These are phyloP conservation scores for Trachelipus rathkii DNA, from an alignment of 1,140 invertebrate genomes.

Conservation along the genomic window DNA sequence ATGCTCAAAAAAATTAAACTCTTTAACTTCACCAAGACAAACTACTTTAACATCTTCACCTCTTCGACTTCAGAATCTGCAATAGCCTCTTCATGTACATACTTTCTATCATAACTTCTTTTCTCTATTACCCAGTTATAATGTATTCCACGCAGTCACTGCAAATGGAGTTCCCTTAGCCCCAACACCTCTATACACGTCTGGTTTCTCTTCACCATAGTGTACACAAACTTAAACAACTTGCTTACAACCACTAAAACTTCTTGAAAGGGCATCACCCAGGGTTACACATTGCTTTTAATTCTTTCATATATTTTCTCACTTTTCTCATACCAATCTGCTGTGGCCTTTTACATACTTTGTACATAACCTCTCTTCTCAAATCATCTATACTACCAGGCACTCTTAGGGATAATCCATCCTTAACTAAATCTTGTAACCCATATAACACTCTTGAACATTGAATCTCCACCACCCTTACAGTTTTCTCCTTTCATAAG, in stretches of 20 bases:
- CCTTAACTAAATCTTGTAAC: not conserved
- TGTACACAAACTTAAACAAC: conserved; percentile 5
- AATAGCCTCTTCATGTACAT: no score
- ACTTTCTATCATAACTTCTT: no score
- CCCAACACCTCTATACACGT: not conserved
- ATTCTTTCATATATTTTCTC: not conserved
- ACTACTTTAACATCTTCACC: no score
- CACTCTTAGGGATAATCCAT: not conserved
- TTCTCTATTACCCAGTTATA: not conserved
- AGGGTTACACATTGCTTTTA: not conserved
- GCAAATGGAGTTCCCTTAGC: not conserved
- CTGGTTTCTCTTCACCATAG: not conserved
- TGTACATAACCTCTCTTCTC: not conserved
- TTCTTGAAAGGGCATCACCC: not conserved
- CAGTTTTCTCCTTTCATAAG: no score
- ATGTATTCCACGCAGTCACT: not conserved
- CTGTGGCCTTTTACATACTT: not conserved
- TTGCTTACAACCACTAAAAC: not conserved
- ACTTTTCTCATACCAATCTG: not conserved
- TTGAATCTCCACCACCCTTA: not conserved
- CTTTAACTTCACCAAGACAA: no score
- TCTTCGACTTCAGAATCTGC: no score
- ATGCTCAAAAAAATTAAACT: no score
- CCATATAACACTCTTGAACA: not conserved
- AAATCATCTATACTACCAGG: not conserved